These are phyloP conservation scores for Phasia obesa DNA, from an alignment of 2,888 invertebrate species.

Conservation along the genomic window DNA sequence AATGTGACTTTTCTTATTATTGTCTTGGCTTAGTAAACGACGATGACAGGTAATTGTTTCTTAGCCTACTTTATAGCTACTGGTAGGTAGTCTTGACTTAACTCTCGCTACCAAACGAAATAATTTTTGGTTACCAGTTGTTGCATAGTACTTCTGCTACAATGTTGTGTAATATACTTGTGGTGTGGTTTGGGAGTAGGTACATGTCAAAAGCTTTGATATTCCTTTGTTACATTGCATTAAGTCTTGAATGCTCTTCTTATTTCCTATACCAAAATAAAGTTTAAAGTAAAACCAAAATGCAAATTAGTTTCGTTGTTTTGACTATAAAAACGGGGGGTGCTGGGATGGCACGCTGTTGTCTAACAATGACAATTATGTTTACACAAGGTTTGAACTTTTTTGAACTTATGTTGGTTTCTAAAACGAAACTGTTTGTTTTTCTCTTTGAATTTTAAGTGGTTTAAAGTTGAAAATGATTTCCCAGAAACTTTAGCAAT, in stretches of 20 bases:
- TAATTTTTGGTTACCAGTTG: neutral
- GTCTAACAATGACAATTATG: slow-evolving; percentile 49
- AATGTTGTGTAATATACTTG: slow-evolving; percentile 6
- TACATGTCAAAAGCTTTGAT: slow-evolving; percentile 35
- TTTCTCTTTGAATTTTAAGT: slow-evolving; percentile 2
- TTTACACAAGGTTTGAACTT: slow-evolving; percentile 62
- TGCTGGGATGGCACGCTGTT: neutral
- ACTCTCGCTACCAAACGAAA: slow-evolving; percentile 18
- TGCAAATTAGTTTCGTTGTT: slow-evolving; percentile 24
- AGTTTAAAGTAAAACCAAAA: slow-evolving; percentile 33
- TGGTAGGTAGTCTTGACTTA: slow-evolving; percentile 20
- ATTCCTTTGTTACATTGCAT: neutral
- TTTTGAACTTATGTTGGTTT: slow-evolving; percentile 36
- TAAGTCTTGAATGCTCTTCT: neutral
- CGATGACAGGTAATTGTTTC: slow-evolving; percentile 38
- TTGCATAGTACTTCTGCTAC: neutral
- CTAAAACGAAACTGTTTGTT: slow-evolving; percentile 11
- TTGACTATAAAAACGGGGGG: neutral
- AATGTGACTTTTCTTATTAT: too few relatives aligned
- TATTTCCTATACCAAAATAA: slow-evolving; percentile 25
- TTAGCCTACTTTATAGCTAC: slow-evolving; percentile 1
- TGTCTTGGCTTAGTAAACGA: neutral
- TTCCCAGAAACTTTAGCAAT: slow-evolving; percentile 1
- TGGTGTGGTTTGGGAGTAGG: slow-evolving; percentile 24
- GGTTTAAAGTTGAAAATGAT: slow-evolving; percentile 10